Percentiles rank a stretch among this genome's conserved stretches.
These are phyloP conservation scores for Thunnus thynnus DNA, from an alignment of 2,113 vertebrate genomes.

Conservation along the genomic window DNA sequence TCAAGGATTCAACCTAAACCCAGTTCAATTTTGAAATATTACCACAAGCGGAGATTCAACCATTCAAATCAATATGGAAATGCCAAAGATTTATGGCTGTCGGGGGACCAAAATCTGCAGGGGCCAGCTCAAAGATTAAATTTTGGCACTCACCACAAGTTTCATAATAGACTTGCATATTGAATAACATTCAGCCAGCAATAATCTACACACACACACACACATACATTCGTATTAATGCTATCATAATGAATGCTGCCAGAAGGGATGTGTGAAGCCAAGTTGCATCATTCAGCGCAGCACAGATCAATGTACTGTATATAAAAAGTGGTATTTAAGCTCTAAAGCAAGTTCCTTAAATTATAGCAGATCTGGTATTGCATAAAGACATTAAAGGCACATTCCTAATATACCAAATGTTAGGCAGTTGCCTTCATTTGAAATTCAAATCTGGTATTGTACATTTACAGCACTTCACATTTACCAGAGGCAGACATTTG, in stretches of 20 bases:
- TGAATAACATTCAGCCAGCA: slow-evolving; percentile 13
- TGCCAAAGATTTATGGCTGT: slow-evolving; percentile 9
- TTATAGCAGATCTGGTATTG: slow-evolving; percentile 16
- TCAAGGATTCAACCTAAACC: slow-evolving; percentile 18
- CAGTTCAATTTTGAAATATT: slow-evolving; percentile 37
- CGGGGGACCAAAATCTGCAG: slow-evolving; percentile 8
- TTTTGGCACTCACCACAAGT: neutral
- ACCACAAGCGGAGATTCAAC: slow-evolving; percentile 29
- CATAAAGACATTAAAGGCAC: slow-evolving; percentile 1
- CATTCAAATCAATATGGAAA: slow-evolving; percentile 24
- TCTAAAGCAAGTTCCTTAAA: neutral
- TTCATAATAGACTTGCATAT: slow-evolving; percentile 12
- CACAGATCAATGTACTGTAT: neutral
- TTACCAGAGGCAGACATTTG: neutral
- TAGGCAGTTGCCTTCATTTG: slow-evolving; percentile 5
- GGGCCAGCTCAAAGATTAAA: slow-evolving; percentile 13
- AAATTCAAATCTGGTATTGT: slow-evolving; percentile 11
- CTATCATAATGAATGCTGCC: neutral
- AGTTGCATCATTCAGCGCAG: neutral
- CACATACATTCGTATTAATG: slow-evolving; percentile 9
- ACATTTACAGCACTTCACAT: slow-evolving; percentile 19
- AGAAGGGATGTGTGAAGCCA: slow-evolving; percentile 6
- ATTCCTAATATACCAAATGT: neutral
- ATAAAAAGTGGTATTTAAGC: neutral
- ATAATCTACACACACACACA: neutral